Conservation (phyloP, 2,888 invertebrate genomes). For the Theretra japonica region DNA sequence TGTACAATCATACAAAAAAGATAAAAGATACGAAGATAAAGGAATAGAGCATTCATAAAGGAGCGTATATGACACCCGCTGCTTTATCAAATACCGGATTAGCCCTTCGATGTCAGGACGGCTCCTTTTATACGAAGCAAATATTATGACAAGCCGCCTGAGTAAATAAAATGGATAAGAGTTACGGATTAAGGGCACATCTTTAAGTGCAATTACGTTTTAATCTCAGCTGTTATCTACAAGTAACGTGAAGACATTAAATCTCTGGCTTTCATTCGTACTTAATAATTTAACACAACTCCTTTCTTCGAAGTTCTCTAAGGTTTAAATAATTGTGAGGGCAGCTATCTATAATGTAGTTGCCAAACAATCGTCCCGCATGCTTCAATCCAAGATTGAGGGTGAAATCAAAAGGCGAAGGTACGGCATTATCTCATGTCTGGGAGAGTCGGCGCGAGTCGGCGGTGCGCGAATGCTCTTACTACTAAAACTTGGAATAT, state of each 20-base stretch:
- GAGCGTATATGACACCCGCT: slow-evolving; percentile 75
- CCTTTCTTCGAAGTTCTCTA: background rate
- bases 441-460: slow-evolving; percentile 31
- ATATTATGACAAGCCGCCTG: slow-evolving; percentile 77
- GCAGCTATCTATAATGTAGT: background rate
- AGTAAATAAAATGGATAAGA: slow-evolving; percentile 66
- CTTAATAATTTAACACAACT: background rate
- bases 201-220: slow-evolving; percentile 56
- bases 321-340: background rate
- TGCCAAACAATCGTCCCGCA: slow-evolving; percentile 31
- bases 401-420: slow-evolving; percentile 49
- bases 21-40: slow-evolving; percentile 75
- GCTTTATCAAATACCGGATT: slow-evolving; percentile 82
- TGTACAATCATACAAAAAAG: slow-evolving; percentile 64
- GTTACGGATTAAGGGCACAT: slow-evolving; percentile 65
- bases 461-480: slow-evolving; percentile 32
- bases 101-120: slow-evolving; percentile 66
- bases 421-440: slow-evolving; percentile 41
- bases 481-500: slow-evolving; percentile 37
- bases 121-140: slow-evolving; percentile 70
- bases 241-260: background rate
- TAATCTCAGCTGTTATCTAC: slow-evolving; percentile 41
- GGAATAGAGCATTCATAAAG: slow-evolving; percentile 73
- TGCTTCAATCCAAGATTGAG: slow-evolving; percentile 42
- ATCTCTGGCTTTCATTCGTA: background rate